Evolutionary conservation across 2,797 vertebrate genomes (phyloP), one percentile per base, ranked within the genome.

Genomic region (Coluber constrictor): DNA sequence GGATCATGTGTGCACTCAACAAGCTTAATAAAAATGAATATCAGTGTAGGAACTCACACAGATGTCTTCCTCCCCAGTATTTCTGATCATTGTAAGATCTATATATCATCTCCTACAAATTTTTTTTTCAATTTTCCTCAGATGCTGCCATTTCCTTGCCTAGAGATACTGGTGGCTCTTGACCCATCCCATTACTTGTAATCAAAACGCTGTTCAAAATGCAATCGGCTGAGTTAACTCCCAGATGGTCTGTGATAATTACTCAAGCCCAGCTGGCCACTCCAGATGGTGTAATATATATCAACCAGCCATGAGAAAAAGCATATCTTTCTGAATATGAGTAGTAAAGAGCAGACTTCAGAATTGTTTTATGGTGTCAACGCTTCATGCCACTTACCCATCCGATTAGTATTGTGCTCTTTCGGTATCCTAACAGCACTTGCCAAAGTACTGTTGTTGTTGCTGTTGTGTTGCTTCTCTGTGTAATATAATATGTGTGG

Each of bases 241-340:
- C 92, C 90, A 91, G 90, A 91, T 91, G 90, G 90, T 60, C 87
- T 88, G 56, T 27, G 86, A 91, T 91, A 89, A 93, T 93, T 61
- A 88, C 32, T 61, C 37, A 29, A 91, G 61, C 54, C 86, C 90
- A 93, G 92, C 86, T 91, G 92, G 92, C n/a, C 87, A 43, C 37
- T 91, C 90, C 92, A 93, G 92, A 93, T 93, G 92, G 92, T 55
- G n/a, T 37, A 60, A 93, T 91, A 51, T 47, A 83, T 51, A 91
- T 70, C 90, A 88, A 59, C 91, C 92, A 91, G n/a, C 86, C 92
- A 63, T 89, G 90, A 90, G 43, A 70, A 55, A 70, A 88, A 63
- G 47, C 66, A 61, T 93, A 13, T 83, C 86, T 88, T 66, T 88
- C 90, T 63, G 86, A 83, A 59, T 57, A 79, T 88, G 60, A 29